Conservation (phyloP, 2,113 vertebrate genomes). For the Anser cygnoides region DNA sequence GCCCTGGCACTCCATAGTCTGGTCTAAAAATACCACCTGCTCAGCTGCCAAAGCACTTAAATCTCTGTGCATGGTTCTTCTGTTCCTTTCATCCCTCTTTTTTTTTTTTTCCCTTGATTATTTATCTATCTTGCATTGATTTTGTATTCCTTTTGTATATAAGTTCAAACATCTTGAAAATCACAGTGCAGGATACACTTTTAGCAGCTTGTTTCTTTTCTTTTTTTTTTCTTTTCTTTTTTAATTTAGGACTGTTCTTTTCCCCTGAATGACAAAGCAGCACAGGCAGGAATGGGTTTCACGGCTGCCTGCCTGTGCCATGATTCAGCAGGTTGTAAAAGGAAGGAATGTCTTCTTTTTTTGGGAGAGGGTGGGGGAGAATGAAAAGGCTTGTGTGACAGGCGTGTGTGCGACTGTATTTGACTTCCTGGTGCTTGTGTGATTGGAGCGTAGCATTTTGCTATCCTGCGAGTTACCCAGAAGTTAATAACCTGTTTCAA, state of each 20-base stretch:
- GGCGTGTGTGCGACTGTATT: background rate
- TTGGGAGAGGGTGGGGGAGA: slow-evolving; percentile 45
- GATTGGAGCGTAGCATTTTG: background rate
- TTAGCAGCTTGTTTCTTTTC: background rate
- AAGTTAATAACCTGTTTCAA: background rate
- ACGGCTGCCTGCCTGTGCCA: slow-evolving; percentile 48
- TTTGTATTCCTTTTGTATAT: slow-evolving; percentile 1
- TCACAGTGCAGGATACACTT: background rate
- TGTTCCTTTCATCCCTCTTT: background rate
- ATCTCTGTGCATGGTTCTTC: background rate
- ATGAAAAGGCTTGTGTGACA: background rate
- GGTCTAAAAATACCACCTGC: slow-evolving; percentile 39
- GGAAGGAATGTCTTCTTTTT: slow-evolving; percentile 54
- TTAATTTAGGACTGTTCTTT: background rate
- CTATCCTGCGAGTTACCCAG: background rate
- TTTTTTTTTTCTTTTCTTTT: background rate
- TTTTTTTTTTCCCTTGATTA: background rate
- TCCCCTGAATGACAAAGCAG: slow-evolving; percentile 32
- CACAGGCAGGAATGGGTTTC: background rate
- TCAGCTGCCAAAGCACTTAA: slow-evolving; percentile 3
- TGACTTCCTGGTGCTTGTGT: background rate
- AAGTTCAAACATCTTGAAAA: background rate
- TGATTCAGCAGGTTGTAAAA: slow-evolving; percentile 69
- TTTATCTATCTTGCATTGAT: background rate
- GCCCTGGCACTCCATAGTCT: background rate